phyloP scores from a whole-genome alignment of 2,888 invertebrate species.

The Sinopyrophorus schimmeli region DNA sequence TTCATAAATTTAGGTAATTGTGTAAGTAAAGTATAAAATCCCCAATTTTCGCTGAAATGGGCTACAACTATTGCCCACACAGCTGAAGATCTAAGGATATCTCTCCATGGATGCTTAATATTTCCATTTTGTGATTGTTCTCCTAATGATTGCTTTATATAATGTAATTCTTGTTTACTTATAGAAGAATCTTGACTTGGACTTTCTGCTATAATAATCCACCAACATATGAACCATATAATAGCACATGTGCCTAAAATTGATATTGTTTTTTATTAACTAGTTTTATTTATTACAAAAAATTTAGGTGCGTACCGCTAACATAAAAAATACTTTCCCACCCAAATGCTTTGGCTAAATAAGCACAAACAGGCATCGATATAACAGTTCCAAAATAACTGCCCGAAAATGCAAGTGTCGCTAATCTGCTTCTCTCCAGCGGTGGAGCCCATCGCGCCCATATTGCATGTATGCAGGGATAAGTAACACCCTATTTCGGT shows the following conservation, averaged over 20 bases:
- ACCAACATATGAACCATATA: slow-evolving; percentile 74
- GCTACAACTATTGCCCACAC: slow-evolving; percentile 84
- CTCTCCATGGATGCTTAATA: slow-evolving; percentile 74
- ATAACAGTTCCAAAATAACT: slow-evolving; percentile 85
- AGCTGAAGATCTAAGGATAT: slow-evolving; percentile 73
- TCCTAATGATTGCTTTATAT: slow-evolving; percentile 68
- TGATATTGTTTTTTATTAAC: slow-evolving; percentile 4
- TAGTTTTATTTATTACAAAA: neutral
- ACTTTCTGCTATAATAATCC: slow-evolving; percentile 69
- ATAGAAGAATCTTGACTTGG: slow-evolving; percentile 77
- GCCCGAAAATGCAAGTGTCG: slow-evolving; percentile 83
- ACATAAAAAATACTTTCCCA: slow-evolving; percentile 85
- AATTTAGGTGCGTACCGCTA: slow-evolving; percentile 62
- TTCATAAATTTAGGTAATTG: slow-evolving; percentile 82
- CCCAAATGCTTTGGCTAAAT: slow-evolving; percentile 71
- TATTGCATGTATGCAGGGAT: slow-evolving; percentile 80
- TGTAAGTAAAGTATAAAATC: slow-evolving; percentile 82
- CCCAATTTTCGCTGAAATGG: slow-evolving; percentile 90
- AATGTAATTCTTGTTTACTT: slow-evolving; percentile 71
- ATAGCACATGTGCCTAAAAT: slow-evolving; percentile 66
- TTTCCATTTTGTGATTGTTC: slow-evolving; percentile 55
- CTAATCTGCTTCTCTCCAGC: slow-evolving; percentile 74
- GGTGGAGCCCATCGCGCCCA: slow-evolving; percentile 86
- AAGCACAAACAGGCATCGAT: slow-evolving; percentile 77
- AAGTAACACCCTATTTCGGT: slow-evolving; percentile 71